A percentile compares a stretch with the other conserved stretches of the same genome.
phyloP scores from a whole-genome alignment of 2,797 vertebrate species.

The Botia kubotai region DNA sequence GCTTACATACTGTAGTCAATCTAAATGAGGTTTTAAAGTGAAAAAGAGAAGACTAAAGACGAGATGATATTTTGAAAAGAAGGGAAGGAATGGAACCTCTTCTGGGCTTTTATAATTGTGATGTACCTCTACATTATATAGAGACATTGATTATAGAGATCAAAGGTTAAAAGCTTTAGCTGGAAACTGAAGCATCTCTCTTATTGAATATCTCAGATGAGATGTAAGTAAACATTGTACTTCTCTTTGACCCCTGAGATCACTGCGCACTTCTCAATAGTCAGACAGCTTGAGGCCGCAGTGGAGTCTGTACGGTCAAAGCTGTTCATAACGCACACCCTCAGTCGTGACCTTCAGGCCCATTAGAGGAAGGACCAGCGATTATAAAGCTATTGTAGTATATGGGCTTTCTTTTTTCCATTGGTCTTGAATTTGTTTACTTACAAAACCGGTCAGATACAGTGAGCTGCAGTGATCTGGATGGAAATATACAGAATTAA shows the following conservation, averaged over 20 bases:
- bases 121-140: constrained; percentile 5
- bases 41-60: constrained; percentile 8
- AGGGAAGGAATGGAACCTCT: background rate
- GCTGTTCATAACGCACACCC: background rate
- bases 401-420: background rate
- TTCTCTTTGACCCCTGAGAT: constrained; percentile 67
- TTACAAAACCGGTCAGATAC: constrained; percentile 1
- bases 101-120: constrained; percentile 44
- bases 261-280: constrained; percentile 23
- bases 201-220: constrained; percentile 46
- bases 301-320: background rate
- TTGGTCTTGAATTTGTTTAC: constrained; percentile 2
- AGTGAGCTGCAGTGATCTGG: constrained; percentile 1
- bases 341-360: constrained; percentile 6
- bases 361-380: constrained; percentile 12
- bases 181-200: constrained; percentile 42
- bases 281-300: constrained; percentile 20
- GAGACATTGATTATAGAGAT: constrained; percentile 49
- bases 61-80: background rate
- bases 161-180: constrained; percentile 47
- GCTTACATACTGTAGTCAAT: constrained; percentile 13
- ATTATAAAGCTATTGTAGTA: constrained; percentile 2
- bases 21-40: background rate
- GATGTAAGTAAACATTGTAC: constrained; percentile 60
- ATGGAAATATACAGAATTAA: constrained; percentile 2